Conservation (phyloP, 92 coral and sea anemone species). For the Paragorgia papillata region DNA sequence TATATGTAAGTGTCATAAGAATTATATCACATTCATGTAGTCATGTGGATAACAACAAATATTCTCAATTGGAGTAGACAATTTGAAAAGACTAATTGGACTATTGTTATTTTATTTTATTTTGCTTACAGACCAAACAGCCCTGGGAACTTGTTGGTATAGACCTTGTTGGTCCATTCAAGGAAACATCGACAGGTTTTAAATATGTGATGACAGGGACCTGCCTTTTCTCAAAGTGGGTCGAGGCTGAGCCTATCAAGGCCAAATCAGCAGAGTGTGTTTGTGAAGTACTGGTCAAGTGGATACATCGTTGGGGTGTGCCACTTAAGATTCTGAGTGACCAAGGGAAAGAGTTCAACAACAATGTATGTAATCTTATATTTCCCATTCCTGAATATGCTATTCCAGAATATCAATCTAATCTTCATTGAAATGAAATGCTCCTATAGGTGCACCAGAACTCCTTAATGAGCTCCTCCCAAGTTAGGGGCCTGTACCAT, state of each 20-base stretch:
- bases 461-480: too few species aligned
- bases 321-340: too few species aligned
- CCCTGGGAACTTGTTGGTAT: slow-evolving; percentile 42
- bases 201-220: slow-evolving; percentile 51
- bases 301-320: slow-evolving; percentile 21
- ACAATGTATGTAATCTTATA: slow-evolving; percentile 1
- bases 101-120: not conserved
- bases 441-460: slow-evolving; percentile 19
- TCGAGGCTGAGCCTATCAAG: slow-evolving; percentile 35
- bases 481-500: too few species aligned
- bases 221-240: too few species aligned
- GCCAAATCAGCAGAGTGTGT: slow-evolving; percentile 34
- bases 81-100: too few species aligned
- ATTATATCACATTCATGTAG: too few species aligned
- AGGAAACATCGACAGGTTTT: slow-evolving; percentile 40
- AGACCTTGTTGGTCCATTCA: slow-evolving; percentile 54
- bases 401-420: not conserved
- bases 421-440: slow-evolving; percentile 1
- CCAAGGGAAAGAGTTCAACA: too few species aligned
- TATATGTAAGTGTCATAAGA: slow-evolving; percentile 5
- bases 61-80: too few species aligned
- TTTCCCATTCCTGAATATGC: not conserved
- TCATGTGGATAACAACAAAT: too few species aligned
- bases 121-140: slow-evolving; percentile 4
- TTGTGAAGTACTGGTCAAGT: slow-evolving; percentile 8